These are phyloP conservation scores for Limulus polyphemus DNA, from an alignment of 2,888 invertebrate genomes.

Conservation along the genomic window DNA sequence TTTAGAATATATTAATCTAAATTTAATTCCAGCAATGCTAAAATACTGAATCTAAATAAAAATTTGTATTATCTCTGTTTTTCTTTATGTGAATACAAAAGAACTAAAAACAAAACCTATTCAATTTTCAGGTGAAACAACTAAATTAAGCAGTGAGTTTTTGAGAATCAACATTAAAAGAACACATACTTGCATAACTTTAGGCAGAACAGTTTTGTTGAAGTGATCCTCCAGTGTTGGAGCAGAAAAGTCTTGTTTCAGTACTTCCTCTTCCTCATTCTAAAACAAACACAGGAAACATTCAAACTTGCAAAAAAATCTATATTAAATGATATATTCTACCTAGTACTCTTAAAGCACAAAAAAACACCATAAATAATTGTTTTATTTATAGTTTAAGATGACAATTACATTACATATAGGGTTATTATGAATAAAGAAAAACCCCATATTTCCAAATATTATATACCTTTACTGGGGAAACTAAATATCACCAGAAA, in stretches of 20 bases:
- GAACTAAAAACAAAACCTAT: no score
- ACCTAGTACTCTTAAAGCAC: background rate
- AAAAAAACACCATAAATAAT: background rate
- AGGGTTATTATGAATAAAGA: no score
- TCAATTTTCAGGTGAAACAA: no score
- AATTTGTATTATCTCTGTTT: background rate
- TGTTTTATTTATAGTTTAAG: no score
- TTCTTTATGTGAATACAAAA: background rate
- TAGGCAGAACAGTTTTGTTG: slow-evolving; percentile 94
- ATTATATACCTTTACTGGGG: no score
- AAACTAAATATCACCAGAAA: background rate
- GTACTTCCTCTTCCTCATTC: slow-evolving; percentile 79
- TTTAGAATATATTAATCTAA: no score
- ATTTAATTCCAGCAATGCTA: no score
- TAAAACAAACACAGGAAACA: slow-evolving; percentile 29
- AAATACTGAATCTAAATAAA: background rate
- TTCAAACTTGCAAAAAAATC: slow-evolving; percentile 2
- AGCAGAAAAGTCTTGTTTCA: slow-evolving; percentile 84
- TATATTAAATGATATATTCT: background rate
- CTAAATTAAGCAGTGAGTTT: no score
- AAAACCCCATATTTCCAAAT: no score
- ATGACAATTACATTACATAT: no score
- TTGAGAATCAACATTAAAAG: background rate
- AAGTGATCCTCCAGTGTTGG: slow-evolving; percentile 98
- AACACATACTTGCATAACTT: slow-evolving; percentile 79